Evolutionary conservation across 2,797 vertebrate genomes (phyloP), one percentile per base, ranked within the genome.

Genomic region (Tamandua tetradactyla): DNA sequence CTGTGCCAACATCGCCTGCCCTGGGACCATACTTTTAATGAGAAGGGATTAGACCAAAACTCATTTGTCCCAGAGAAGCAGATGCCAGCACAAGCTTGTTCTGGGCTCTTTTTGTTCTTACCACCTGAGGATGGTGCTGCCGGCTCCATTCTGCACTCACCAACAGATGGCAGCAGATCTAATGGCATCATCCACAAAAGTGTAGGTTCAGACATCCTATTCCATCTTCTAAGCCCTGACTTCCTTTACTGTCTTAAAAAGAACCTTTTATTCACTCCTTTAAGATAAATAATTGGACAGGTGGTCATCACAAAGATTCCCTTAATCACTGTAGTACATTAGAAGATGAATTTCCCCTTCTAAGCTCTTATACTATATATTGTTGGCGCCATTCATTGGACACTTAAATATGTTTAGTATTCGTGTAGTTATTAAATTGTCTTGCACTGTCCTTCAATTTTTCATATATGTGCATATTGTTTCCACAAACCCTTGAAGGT

Each of bases 81-180:
- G 30, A 30, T 20, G 55, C 30, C 13, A 69, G 37, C 62, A 83
- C 42, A 27, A 66, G 37, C 30, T 20, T 94, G 84, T 93, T 76
- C 79, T 20, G 52, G 64, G 68, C 44, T 82, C 25, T 61, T 64
- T 85, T 92, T 5, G 5, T 85, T 94, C 74, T 47, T 37, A 42
- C 62, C n/a, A 68, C 66, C 82, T 25, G 37, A 5, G 18, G 47
- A 52, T 69, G 18, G 7, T 1, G 15, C 18, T 81, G 61, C 27
- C n/a, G 78, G 35, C 7, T 71, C 40, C 85, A 92, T 92, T 55
- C 83, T 49, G 92, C 42, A 64, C 25, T 89, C 75, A 72, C 90
- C 90, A 13, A 96, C 55, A 96, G 94, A 76, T 91, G 94, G 96
- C 71, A 92, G 90, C 94, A 96, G 75, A 96, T 88, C 64, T 89